Evolutionary conservation across 2,888 invertebrate genomes (phyloP).

Genomic region (Caenorhabditis virilis): DNA sequence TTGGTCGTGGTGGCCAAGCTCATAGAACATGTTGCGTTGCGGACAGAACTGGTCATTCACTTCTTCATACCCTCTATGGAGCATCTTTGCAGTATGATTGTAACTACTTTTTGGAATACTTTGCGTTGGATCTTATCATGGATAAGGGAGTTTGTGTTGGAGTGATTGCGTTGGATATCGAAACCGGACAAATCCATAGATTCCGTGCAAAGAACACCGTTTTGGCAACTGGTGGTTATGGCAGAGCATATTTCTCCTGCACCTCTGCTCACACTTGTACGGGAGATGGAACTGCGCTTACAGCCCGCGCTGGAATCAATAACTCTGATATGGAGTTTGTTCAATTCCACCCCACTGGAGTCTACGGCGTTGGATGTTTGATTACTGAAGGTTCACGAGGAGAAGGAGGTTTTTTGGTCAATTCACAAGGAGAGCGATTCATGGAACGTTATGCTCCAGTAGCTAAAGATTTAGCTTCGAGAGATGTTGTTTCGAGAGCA

Average conservation of each 20-base stretch:
- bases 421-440: slow-evolving; percentile 88
- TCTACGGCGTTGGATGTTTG: slow-evolving; percentile 96
- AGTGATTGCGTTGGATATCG: slow-evolving; percentile 88
- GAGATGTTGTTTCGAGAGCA: slow-evolving; percentile 94
- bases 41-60: slow-evolving; percentile 95
- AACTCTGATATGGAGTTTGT: slow-evolving; percentile 97
- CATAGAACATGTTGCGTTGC: slow-evolving; percentile 90
- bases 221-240: slow-evolving; percentile 73
- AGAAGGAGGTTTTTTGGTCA: slow-evolving; percentile 94
- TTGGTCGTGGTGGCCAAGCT: slow-evolving; percentile 85
- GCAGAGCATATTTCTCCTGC: slow-evolving; percentile 92
- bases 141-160: slow-evolving; percentile 75
- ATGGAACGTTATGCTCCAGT: slow-evolving; percentile 85
- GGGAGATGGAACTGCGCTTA: slow-evolving; percentile 80
- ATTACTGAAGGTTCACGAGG: slow-evolving; percentile 86
- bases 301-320: slow-evolving; percentile 86
- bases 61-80: slow-evolving; percentile 95
- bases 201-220: slow-evolving; percentile 82
- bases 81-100: slow-evolving; percentile 92
- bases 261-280: slow-evolving; percentile 99
- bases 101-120: slow-evolving; percentile 97
- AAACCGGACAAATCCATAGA: slow-evolving; percentile 93
- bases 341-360: slow-evolving; percentile 98
- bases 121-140: slow-evolving; percentile 93
- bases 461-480: slow-evolving; percentile 94